Conservation (phyloP, 2,888 invertebrate genomes). For the Choristoneura rosaceana region DNA sequence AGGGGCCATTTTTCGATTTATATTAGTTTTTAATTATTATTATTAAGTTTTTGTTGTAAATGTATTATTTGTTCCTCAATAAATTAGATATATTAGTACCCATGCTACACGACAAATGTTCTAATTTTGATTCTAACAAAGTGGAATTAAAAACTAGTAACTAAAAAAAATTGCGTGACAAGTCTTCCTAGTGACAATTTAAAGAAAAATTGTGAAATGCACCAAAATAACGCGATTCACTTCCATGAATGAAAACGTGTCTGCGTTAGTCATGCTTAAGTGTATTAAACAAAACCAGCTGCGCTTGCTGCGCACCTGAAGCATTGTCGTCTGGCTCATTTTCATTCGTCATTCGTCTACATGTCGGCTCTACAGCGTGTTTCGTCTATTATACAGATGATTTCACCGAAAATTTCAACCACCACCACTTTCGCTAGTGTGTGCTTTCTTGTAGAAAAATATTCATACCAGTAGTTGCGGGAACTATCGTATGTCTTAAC, state of each 20-base stretch:
- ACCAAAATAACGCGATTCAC: constrained; percentile 13
- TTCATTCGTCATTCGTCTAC: constrained; percentile 31
- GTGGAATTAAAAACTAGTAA: neutral
- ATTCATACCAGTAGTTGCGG: constrained; percentile 10
- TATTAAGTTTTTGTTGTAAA: too few relatives aligned
- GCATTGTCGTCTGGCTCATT: constrained; percentile 38
- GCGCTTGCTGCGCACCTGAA: constrained; percentile 35
- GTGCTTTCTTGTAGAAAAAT: neutral
- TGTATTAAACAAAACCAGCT: constrained; percentile 35
- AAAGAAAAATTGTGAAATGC: neutral
- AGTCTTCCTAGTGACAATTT: constrained; percentile 8
- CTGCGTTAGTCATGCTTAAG: constrained; percentile 34
- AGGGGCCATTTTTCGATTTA: neutral
- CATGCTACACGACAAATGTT: too few relatives aligned
- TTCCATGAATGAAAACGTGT: constrained; percentile 25
- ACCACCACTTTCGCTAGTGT: neutral
- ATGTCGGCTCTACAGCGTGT: constrained; percentile 10
- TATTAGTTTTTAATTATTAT: neutral
- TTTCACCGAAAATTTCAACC: constrained; percentile 16
- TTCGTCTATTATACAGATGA: constrained; percentile 30
- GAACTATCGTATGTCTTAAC: neutral
- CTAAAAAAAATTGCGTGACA: constrained; percentile 5
- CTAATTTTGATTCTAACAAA: too few relatives aligned
- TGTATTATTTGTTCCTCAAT: too few relatives aligned
- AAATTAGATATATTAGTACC: too few relatives aligned